Percentiles rank a stretch among this genome's conserved stretches.
Conservation (phyloP, 1,140 invertebrate genomes). For the Pemphigus obesinymphae region DNA sequence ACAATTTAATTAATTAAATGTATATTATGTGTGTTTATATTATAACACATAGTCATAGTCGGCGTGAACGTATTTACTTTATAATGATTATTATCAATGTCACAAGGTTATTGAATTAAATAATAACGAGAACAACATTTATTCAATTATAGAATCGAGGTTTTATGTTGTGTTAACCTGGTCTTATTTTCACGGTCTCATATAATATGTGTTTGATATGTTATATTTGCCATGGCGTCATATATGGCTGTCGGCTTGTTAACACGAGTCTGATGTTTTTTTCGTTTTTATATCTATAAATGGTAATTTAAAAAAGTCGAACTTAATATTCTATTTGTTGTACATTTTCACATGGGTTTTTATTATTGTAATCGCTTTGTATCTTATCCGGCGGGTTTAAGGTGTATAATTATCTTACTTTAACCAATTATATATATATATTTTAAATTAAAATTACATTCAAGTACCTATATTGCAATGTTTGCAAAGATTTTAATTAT, state of each 20-base stretch:
- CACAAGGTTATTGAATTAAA: neutral
- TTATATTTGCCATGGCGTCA: slow-evolving; percentile 10
- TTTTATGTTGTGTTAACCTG: slow-evolving; percentile 19
- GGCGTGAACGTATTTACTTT: neutral
- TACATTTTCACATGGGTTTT: slow-evolving; percentile 1
- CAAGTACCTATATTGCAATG: slow-evolving; percentile 19
- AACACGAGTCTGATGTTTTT: neutral
- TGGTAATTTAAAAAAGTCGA: neutral
- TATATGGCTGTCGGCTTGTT: slow-evolving; percentile 23
- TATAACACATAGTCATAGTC: no score
- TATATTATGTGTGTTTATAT: neutral
- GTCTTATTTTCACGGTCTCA: slow-evolving; percentile 25
- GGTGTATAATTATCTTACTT: slow-evolving; percentile 37
- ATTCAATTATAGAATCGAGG: neutral
- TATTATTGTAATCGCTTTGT: slow-evolving; percentile 15
- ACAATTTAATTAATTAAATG: neutral
- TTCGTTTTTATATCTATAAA: neutral
- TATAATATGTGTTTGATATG: neutral
- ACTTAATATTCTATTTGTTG: neutral
- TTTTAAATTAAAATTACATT: neutral
- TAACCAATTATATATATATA: slow-evolving; percentile 8
- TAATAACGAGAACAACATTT: neutral
- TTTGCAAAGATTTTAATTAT: neutral
- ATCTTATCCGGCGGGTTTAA: slow-evolving; percentile 13
- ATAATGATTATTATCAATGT: neutral